Evolutionary conservation across 2,797 vertebrate genomes (phyloP).

Genomic region (Chiroxiphia lanceolata): DNA sequence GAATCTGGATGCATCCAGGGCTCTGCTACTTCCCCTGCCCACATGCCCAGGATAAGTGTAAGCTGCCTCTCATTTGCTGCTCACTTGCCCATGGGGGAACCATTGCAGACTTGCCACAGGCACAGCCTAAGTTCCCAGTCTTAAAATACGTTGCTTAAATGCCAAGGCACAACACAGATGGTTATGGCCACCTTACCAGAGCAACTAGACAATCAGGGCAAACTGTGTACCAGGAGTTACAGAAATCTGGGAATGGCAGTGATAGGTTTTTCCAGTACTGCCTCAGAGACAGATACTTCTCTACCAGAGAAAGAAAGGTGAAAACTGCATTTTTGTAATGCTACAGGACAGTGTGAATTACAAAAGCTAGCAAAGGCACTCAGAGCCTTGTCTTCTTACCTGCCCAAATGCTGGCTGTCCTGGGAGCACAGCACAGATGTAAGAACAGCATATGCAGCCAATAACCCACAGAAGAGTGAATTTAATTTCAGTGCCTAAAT

Average conservation of each 20-base stretch:
- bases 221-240: background rate
- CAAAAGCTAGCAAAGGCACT: background rate
- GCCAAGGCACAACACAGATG: background rate
- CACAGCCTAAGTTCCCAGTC: background rate
- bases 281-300: background rate
- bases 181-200: background rate
- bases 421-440: background rate
- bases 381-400: background rate
- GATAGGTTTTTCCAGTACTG: background rate
- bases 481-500: background rate
- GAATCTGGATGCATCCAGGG: background rate
- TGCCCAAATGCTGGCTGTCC: background rate
- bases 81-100: background rate
- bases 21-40: background rate
- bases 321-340: background rate
- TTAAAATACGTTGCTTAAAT: background rate
- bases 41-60: background rate
- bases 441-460: background rate
- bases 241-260: background rate
- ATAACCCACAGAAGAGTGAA: background rate
- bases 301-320: background rate
- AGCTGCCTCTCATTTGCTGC: background rate
- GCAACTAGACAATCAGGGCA: background rate
- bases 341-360: background rate
- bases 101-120: background rate